A percentile compares a stretch with the other conserved stretches of the same genome.
These are phyloP conservation scores for Drosophila infuscata DNA, from an alignment of 2,888 invertebrate species.

Conservation along the genomic window DNA sequence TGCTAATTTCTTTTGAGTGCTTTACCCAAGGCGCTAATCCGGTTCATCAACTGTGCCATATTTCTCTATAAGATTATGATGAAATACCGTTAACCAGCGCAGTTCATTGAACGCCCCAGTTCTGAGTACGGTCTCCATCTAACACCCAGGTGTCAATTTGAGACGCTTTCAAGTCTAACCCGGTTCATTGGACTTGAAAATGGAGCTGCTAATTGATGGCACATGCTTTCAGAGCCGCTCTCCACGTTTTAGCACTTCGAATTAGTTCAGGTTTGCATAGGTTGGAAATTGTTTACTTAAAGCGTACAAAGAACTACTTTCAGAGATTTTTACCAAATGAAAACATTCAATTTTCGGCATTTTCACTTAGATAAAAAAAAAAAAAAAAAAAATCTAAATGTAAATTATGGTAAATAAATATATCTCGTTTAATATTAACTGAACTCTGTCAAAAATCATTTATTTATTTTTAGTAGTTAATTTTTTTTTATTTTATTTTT, in stretches of 20 bases:
- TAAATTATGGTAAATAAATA: background rate
- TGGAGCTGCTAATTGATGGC: constrained; percentile 49
- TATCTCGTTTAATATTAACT: background rate
- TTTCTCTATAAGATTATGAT: constrained; percentile 30
- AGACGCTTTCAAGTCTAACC: constrained; percentile 10
- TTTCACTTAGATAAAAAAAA: no score
- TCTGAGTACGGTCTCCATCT: constrained; percentile 4
- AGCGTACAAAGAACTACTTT: background rate
- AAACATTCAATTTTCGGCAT: background rate
- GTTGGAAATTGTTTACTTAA: background rate
- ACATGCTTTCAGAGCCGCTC: constrained; percentile 27
- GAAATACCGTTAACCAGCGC: constrained; percentile 49
- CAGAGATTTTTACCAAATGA: no score
- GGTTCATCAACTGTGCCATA: constrained; percentile 61
- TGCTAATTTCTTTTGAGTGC: constrained; percentile 68
- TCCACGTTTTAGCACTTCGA: background rate
- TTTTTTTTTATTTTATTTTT: no score
- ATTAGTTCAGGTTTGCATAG: constrained; percentile 1
- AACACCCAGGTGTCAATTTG: constrained; percentile 51
- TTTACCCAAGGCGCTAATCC: constrained; percentile 60
- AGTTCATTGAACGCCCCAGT: constrained; percentile 65
- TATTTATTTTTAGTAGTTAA: background rate
- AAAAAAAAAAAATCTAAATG: no score
- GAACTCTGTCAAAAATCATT: background rate
- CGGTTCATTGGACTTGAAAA: constrained; percentile 51